Base-by-base conservation (phyloP, 2,888 invertebrate genomes). In the Drosophila mercatorum region DNA sequence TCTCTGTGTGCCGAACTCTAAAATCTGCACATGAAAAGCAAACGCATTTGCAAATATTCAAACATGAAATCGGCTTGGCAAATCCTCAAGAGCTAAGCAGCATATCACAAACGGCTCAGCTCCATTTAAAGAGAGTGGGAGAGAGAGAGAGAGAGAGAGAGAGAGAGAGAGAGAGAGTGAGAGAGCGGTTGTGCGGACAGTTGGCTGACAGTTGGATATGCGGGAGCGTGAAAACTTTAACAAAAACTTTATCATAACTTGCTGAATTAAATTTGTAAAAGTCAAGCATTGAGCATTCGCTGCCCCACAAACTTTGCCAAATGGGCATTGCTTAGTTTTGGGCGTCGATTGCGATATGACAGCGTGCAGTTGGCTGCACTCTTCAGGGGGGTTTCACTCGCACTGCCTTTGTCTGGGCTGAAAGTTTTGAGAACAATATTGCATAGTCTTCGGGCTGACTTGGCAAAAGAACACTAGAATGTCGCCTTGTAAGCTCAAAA, bases 11-110 rank as follows among this genome's bases (percentile, higher is more conserved):
- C 28, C 28, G 28, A 28, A 28, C 63, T 57, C 61, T 62, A 51
- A 83, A 82, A 83, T 83, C 87, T 73, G 79, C 65, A 72, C 79
- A 79, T 69, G 75, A 80, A 86, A 80, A 83, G 81, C 81, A 81
- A 86, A 81, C 87, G 83, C 87, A 88, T 83, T 83, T 81, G 84
- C 84, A 80, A 83, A 83, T 83, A 83, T 84, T 88, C 81, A 88
- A 86, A 81, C 80, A 84, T 78, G 72, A 76, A 88, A 86, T 81
- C 78, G 78, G 75, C 89, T 88, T 86, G 87, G 84, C 68, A 84
- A 86, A 81, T 83, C 87, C 81, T 83, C 75, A 70, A 74, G 79
- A 85, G 84, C 83, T 84, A 86, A 88, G 89, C 83, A 76, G 75
- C 87, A 81, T 84, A 88, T 84, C 89, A 88, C 75, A 78, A 81